Evolutionary conservation across 30 jellyfish, hydroid and myxozoan species (phyloP), one percentile per base, ranked within the genome.

Genomic region (Rhopilema esculentum): DNA sequence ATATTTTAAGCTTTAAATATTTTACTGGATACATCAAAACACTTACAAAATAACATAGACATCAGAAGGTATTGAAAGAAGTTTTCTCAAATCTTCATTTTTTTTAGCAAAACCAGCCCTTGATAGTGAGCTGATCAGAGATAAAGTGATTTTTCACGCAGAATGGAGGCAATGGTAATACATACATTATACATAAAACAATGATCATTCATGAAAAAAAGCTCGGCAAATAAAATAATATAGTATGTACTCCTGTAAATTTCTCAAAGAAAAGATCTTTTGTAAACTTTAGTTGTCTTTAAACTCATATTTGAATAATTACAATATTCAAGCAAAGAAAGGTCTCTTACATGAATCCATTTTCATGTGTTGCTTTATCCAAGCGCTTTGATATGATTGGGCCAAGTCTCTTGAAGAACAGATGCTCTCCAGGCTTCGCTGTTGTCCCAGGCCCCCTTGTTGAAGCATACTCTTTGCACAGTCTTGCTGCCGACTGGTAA

Each of bases 341-440:
- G 50, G 49, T 0, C 25, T 52, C 88, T 78, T 16, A 78, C 88
- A 78, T 78, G 49, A 78, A 78, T 19, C 88, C 88, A 78, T 78
- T 78, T 61, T 78, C 88, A 49, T 78, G 88, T 28, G 88, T 78
- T 24, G 99, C 97, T 78, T 96, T 96, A 9, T 96, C 99, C 73
- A 96, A 77, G 30, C 94, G 80, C 52, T 83, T 83, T 25, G 92
- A 48, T 26, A 96, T 91, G 74, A 96, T 91, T 19, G 99, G 99
- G 8, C 98, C 99, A 61, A 96, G 81, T 29, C 99, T 69, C 40
- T 26, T 69, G 84, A 91, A 96, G 91, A 96, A 96, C 70, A 79
- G 98, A 53, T 96, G 99, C 24, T 91, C 99, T n/a, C 94, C 99
- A 0, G 99, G 99, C 67, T 90, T 82, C 0, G 99, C 99, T 29